A percentile compares a stretch with the other conserved stretches of the same genome.
Evolutionary conservation across 1,140 invertebrate species (phyloP).

Genomic region (Eueides isabella): DNA sequence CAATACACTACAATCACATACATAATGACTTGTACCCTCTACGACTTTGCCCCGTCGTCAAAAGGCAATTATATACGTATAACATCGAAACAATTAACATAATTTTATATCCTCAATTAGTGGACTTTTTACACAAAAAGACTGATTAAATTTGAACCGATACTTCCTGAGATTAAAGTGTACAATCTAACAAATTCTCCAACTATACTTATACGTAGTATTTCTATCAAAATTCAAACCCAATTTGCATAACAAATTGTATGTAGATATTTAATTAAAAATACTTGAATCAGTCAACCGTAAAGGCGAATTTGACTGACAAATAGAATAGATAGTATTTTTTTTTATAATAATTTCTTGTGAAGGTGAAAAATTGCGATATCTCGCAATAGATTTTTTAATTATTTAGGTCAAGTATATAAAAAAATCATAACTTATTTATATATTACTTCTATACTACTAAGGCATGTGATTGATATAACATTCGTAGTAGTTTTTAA

Average conservation of each 20-base stretch:
- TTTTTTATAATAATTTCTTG: constrained; percentile 1
- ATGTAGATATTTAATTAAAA: not conserved
- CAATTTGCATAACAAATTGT: not conserved
- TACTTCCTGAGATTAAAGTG: no score
- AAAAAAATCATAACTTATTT: constrained; percentile 6
- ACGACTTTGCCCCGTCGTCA: no score
- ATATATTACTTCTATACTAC: not conserved
- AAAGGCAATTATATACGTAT: no score
- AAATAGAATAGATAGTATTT: constrained; percentile 1
- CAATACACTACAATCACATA: no score
- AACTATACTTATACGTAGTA: not conserved
- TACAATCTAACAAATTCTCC: not conserved
- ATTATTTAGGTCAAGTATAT: constrained; percentile 25
- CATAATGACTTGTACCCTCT: no score
- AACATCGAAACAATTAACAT: no score
- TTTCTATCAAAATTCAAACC: not conserved
- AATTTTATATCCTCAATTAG: no score
- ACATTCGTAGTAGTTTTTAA: no score
- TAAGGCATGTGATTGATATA: not conserved
- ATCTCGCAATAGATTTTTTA: constrained; percentile 16
- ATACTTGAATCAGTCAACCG: not conserved
- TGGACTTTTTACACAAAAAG: no score
- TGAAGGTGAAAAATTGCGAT: constrained; percentile 4
- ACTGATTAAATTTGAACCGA: no score
- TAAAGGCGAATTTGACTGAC: constrained; percentile 13